Evolutionary conservation across 2,797 vertebrate species (phyloP), one percentile per base, ranked within the genome.

Genomic region (Gallinago nigripennis): DNA sequence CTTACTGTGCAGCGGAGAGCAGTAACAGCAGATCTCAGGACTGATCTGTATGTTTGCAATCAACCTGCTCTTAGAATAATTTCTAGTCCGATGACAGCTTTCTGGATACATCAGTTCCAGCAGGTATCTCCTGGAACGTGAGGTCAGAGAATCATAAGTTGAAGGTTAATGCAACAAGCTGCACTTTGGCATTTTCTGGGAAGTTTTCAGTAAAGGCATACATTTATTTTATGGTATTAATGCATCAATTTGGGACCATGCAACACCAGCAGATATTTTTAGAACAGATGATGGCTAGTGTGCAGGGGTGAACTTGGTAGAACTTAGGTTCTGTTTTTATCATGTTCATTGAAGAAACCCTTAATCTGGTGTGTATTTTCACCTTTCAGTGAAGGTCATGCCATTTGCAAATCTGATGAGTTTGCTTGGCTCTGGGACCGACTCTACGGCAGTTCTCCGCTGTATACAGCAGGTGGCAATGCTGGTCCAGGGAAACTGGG

Each of bases 381-480:
- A 82, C 43, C 20, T 88, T 94, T 56, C 96, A 99, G 99, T 99
- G 93, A 99, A 99, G 90, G 98, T 99, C 71, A 99, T 99, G 98
- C 99, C 99, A 0, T 99, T 99, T 92, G 99, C 99, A 65, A 99
- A 99, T 96, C 98, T 99, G 75, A 99, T 99, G 99, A 99, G 99
- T 16, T 98, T 99, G 66, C 98, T 99, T 2, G 99, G 99, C 63
- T 98, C 99, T 4, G 99, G 99, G 28, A 98, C 98, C 0, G 99
- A 99, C 97, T 98, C 99, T 0, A 99, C 99, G 2, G 95, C 99
- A 28, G 99, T 98, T 87, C 97, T 99, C 93, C 99, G 99, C 77
- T 99, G 99, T 95, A 99, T 99, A 97, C 99, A 99, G 97, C 99
- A 99, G 98, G 99, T 99, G 99, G 99, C 99, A 25, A 98, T 99